Base-by-base conservation (phyloP, 1,140 invertebrate genomes). In the Trachymyrmex septentrionalis region DNA sequence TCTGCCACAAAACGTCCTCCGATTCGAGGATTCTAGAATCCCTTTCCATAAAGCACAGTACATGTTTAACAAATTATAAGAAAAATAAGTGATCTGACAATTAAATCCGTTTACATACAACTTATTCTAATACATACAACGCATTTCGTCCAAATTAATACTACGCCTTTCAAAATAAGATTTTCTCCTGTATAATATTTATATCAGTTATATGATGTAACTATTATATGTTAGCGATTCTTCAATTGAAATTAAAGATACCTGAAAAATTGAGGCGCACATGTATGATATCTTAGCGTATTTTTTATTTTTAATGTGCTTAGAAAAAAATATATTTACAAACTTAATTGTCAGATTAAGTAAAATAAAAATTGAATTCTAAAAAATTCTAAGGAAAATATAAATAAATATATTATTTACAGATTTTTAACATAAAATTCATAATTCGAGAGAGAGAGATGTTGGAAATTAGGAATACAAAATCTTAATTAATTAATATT, bases 1-100 rank as follows among this genome's bases (percentile, higher is more conserved):
- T 81, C 24, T 73, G 72, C 48, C 64, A 38, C 78, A 75, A 75
- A 48, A 86, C 61, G 34, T 85, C 34, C 34, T 82, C 24, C 53
- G 50, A 80, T 81, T 67, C 24, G n/a, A 86, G 55, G 38, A 69
- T 81, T 80, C 19, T 7, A 16, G n/a, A 63, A 53, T 64, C 10
- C 5, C n/a, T 61, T 82, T 82, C 4, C 50, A 19, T 59, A 82
- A 59, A 73, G 7, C 19, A 48, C 34, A 72, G 14, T 12, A 69
- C n/a, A 19, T 16, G 0, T 21, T 55, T 16, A 67, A 69, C 10
- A 53, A 69, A 14, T 48, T 12, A 21, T 64, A 44, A 64, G 1
- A 30, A 7, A 38, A 66, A 27, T 30, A 66, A 50, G 27, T 78
- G 6, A 9, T 66, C 44, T 50, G 44, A 78, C 61, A 78, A 66